These are phyloP conservation scores for Fragum fragum DNA, from an alignment of 2,888 invertebrate genomes.

Conservation along the genomic window DNA sequence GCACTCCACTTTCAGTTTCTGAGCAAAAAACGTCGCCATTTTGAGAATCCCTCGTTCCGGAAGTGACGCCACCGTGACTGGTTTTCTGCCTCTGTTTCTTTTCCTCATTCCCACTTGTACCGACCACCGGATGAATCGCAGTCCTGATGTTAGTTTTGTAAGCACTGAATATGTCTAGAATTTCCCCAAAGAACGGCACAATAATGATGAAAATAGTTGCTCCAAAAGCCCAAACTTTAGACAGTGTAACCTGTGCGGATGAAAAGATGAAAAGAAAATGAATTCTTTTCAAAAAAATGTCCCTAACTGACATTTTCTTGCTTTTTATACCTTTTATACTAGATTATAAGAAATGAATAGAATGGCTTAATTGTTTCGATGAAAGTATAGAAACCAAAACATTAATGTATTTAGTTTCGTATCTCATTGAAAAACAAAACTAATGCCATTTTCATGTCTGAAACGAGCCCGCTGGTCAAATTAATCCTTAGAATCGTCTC, in stretches of 20 bases:
- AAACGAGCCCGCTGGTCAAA: too few relatives aligned
- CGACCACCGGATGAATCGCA: constrained; percentile 12
- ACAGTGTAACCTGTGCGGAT: constrained; percentile 81
- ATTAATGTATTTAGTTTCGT: too few relatives aligned
- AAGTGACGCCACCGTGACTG: neutral
- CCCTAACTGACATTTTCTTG: too few relatives aligned
- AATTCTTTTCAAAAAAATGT: too few relatives aligned
- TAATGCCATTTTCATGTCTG: too few relatives aligned
- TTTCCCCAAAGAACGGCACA: constrained; percentile 80
- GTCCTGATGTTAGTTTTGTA: constrained; percentile 11
- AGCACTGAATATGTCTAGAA: constrained; percentile 69
- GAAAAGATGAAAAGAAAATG: too few relatives aligned
- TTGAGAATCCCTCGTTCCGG: neutral
- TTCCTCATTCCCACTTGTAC: neutral
- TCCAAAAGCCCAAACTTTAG: constrained; percentile 80
- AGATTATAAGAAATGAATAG: too few relatives aligned
- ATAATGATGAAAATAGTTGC: constrained; percentile 82
- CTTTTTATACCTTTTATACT: too few relatives aligned
- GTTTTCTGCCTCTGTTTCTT: neutral
- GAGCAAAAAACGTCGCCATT: neutral
- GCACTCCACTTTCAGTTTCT: neutral
- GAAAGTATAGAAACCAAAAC: too few relatives aligned
- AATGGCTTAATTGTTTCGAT: too few relatives aligned
- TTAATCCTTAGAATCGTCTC: too few relatives aligned
- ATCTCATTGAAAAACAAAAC: too few relatives aligned